Evolutionary conservation across 2,113 vertebrate genomes (phyloP), one percentile per base, ranked within the genome.

Genomic region (Caloenas nicobarica): DNA sequence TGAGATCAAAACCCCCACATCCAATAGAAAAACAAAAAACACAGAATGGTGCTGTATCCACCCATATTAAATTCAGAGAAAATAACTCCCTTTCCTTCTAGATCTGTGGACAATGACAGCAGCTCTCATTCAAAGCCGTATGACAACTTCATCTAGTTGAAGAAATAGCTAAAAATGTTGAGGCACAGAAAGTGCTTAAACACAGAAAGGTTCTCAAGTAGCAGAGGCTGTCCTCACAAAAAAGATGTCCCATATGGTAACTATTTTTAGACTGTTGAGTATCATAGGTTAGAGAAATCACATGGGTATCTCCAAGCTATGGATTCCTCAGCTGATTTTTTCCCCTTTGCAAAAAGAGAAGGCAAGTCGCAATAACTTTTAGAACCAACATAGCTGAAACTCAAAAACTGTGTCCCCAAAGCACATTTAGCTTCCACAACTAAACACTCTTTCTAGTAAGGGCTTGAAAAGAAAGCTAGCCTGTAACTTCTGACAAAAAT

Each of bases 261-360:
- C 56, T 95, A 94, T 92, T 95, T 94, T 94, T 94, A 92, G 86
- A 69, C 60, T 81, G 86, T 61, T 83, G 94, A 94, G 80, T 58
- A 92, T 81, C 95, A 93, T 68, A 93, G 91, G 91, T 92, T 93
- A 97, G n/a, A 88, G 33, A 94, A 96, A 95, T 88, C 88, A 96
- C 76, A 90, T 83, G 91, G 51, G 36, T 92, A 21, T 26, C 83
- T 94, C 73, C 64, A 86, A 90, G 93, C 56, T 81, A 92, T 69
- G 25, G 9, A 56, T 26, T 96, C 60, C 60, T 94, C 72, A 74
- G 56, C 42, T 92, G 72, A 93, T 86, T 94, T 92, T 50, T 92
- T 70, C 58, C 83, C 56, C 25, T 89, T 48, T 40, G 51, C 72
- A 84, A 34, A 70, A 73, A 76, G 34, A 82, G 91, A 71, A 88